These are phyloP conservation scores for Ceratoteleas bidentatus DNA, from an alignment of 1,140 invertebrate species.

Conservation along the genomic window DNA sequence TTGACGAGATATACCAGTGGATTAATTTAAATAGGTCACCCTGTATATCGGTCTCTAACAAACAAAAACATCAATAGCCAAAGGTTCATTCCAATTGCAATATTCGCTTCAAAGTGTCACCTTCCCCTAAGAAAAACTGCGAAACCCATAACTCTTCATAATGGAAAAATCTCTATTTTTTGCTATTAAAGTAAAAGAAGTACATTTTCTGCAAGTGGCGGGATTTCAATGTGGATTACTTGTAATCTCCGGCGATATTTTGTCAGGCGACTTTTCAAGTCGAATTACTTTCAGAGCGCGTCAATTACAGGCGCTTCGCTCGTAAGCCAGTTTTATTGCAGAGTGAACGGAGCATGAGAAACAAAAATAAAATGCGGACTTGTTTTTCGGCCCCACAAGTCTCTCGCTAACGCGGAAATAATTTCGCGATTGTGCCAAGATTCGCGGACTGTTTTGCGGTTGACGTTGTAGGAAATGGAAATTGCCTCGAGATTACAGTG, in stretches of 20 bases:
- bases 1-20: too few relatives aligned
- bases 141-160: too few relatives aligned
- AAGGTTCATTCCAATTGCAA: too few relatives aligned
- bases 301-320: slow-evolving; percentile 32
- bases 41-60: too few relatives aligned
- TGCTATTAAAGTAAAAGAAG: too few relatives aligned
- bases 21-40: too few relatives aligned
- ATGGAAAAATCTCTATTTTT: too few relatives aligned
- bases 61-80: too few relatives aligned
- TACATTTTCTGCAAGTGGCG: slow-evolving; percentile 20
- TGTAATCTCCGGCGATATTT: slow-evolving; percentile 36
- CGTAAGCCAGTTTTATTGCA: slow-evolving; percentile 36
- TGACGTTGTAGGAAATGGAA: slow-evolving; percentile 7
- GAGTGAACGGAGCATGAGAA: slow-evolving; percentile 5
- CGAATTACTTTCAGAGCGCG: slow-evolving; percentile 20
- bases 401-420: slow-evolving; percentile 19
- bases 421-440: neutral
- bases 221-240: slow-evolving; percentile 43
- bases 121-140: too few relatives aligned
- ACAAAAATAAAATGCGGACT: slow-evolving; percentile 6
- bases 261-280: slow-evolving; percentile 30
- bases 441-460: slow-evolving; percentile 8
- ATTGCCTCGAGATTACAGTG: slow-evolving; percentile 1
- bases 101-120: too few relatives aligned
- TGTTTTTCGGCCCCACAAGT: neutral